Evolutionary conservation across 2,888 invertebrate genomes (phyloP).

Genomic region (Dicranocentrus wangi): DNA sequence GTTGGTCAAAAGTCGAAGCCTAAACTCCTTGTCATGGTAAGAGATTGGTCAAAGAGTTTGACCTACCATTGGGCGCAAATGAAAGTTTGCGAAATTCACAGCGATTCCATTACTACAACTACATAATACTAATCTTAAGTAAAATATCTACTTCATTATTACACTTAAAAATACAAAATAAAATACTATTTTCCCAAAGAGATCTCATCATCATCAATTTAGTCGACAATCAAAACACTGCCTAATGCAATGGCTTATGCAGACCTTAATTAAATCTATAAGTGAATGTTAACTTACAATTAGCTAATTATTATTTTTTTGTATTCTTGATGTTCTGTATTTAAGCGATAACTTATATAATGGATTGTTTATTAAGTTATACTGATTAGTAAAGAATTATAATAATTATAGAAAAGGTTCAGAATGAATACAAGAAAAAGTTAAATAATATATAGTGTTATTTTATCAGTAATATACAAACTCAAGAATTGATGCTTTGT

Average conservation of each 20-base stretch:
- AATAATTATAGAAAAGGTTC: neutral
- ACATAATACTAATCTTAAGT: no score
- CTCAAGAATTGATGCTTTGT: neutral
- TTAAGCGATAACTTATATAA: neutral
- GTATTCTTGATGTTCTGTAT: neutral
- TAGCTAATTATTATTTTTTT: neutral
- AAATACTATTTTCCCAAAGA: no score
- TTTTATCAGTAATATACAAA: neutral
- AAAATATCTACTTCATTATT: no score
- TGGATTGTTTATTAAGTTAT: neutral
- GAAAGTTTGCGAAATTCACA: slow-evolving; percentile 25
- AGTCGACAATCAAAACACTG: no score
- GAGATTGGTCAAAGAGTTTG: slow-evolving; percentile 53
- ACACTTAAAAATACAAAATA: no score
- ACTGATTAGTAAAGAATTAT: neutral
- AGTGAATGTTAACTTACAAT: no score
- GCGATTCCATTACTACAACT: no score
- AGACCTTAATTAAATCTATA: no score
- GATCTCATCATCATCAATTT: no score
- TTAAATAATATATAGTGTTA: slow-evolving; percentile 1
- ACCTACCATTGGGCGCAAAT: slow-evolving; percentile 56
- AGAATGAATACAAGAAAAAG: neutral
- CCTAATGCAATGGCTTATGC: no score
- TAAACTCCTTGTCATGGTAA: slow-evolving; percentile 42
- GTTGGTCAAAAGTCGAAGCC: neutral